Evolutionary conservation across 2,113 vertebrate species (phyloP), one percentile per base, ranked within the genome.

Genomic region (Mustela nigripes): DNA sequence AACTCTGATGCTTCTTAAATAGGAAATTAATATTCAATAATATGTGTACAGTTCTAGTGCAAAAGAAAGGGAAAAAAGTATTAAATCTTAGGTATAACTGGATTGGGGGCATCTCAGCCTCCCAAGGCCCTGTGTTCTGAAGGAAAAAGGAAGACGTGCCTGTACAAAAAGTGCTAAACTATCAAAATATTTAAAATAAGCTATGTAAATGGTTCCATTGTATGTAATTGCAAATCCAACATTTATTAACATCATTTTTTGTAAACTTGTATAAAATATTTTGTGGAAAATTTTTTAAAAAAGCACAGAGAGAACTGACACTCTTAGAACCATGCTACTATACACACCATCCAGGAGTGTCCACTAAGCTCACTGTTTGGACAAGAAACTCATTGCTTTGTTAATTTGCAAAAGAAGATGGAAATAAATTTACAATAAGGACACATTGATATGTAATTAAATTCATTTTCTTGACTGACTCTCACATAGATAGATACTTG

Each of bases 391-490:
- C 50, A 73, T 86, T 26, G 22, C 11, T 86, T 80, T 84, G 33
- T 62, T 91, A 80, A 28, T 93, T 88, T 83, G 36, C 28, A 69
- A 42, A 80, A 95, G 39, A 48, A 94, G 24, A 69, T 83, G 8
- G 42, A 22, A 80, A 88, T 88, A 11, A 15, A n/a, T 80, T 74
- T 56, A 71, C 11, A 36, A 7, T 53, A 88, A 87, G 3, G 16
- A 45, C 6, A 56, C 3, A 26, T 31, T 91, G 82, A 83, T 39
- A 36, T 45, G 19, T 9, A 93, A 62, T 71, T 81, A 89, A 89
- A 36, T 33, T 33, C 5, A 58, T 76, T 50, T 22, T 73, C 26
- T 76, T 85, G 39, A 9, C 82, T 80, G 19, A 60, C 11, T 76
- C 6, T 76, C 19, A 33, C 3, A 78, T 9, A 53, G 50, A 50